These are phyloP conservation scores for Cyclargus thomasi DNA, from an alignment of 1,140 invertebrate genomes.

Conservation along the genomic window DNA sequence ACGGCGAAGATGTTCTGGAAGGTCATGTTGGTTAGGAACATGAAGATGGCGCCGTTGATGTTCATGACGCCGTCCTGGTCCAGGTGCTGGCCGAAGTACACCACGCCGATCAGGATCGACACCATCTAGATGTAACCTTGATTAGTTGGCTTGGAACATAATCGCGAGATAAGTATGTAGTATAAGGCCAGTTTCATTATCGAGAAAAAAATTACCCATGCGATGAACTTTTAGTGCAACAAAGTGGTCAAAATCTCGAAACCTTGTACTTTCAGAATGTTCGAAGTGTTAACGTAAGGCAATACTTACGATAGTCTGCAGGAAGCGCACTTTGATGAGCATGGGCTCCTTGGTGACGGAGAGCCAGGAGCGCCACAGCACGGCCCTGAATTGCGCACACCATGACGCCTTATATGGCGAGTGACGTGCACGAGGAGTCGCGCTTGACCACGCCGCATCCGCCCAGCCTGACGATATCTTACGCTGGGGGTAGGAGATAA, in stretches of 20 bases:
- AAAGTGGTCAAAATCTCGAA: too few species aligned
- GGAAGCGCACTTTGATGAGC: conserved; percentile 89
- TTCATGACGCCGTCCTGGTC: conserved; percentile 95
- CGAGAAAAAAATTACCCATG: too few species aligned
- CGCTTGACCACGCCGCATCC: conserved; percentile 54
- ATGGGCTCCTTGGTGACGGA: conserved; percentile 92
- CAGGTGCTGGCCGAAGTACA: conserved; percentile 90
- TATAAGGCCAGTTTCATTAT: too few species aligned
- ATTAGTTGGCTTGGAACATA: too few species aligned
- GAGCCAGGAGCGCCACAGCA: conserved; percentile 93
- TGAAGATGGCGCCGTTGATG: conserved; percentile 96
- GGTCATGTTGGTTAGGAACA: conserved; percentile 94
- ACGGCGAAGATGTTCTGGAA: conserved; percentile 94
- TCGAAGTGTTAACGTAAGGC: background rate
- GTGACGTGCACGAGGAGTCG: conserved; percentile 37
- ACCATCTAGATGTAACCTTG: conserved; percentile 79
- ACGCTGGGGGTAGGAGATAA: conserved; percentile 35
- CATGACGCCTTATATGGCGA: conserved; percentile 90
- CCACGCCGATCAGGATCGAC: conserved; percentile 88
- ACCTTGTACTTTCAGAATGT: too few species aligned
- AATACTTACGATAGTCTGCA: conserved; percentile 90
- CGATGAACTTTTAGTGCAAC: too few species aligned
- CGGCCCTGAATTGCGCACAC: conserved; percentile 90
- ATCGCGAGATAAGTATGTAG: too few species aligned
- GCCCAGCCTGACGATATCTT: conserved; percentile 58